A percentile compares a stretch with the other conserved stretches of the same genome.
These are phyloP conservation scores for Passer domesticus DNA, from an alignment of 2,113 vertebrate species.

Conservation along the genomic window DNA sequence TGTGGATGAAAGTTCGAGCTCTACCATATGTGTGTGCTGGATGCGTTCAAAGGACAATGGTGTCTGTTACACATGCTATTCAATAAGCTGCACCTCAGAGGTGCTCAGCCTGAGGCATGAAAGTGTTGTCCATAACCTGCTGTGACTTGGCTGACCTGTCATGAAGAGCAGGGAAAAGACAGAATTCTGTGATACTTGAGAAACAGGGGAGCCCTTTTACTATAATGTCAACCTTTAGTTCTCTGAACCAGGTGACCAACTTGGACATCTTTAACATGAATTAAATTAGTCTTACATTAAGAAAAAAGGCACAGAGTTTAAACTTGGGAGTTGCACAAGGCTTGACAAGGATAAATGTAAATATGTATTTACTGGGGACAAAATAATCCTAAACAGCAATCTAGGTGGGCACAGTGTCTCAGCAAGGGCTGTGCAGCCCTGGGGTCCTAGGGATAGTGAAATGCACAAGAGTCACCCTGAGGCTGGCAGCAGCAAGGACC, in stretches of 20 bases:
- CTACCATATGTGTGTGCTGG: neutral
- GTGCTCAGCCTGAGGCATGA: neutral
- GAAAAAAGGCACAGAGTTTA: neutral
- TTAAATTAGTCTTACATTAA: neutral
- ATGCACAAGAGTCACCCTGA: neutral
- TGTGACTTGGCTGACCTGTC: neutral
- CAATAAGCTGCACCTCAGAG: neutral
- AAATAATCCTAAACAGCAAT: neutral
- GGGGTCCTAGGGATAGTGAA: neutral
- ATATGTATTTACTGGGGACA: neutral
- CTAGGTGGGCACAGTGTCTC: neutral
- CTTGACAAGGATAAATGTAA: neutral
- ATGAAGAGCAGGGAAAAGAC: neutral
- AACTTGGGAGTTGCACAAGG: neutral
- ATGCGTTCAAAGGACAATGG: neutral
- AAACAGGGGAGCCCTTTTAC: neutral
- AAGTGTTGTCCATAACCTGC: neutral
- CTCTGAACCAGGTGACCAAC: neutral
- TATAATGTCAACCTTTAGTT: neutral
- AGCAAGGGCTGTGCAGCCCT: neutral
- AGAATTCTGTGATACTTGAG: neutral
- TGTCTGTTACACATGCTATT: neutral
- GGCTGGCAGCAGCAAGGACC: neutral
- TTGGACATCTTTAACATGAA: neutral
- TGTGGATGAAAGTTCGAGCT: neutral